Conservation (phyloP, 2,888 invertebrate genomes). For the Plemyria rubiginata region DNA sequence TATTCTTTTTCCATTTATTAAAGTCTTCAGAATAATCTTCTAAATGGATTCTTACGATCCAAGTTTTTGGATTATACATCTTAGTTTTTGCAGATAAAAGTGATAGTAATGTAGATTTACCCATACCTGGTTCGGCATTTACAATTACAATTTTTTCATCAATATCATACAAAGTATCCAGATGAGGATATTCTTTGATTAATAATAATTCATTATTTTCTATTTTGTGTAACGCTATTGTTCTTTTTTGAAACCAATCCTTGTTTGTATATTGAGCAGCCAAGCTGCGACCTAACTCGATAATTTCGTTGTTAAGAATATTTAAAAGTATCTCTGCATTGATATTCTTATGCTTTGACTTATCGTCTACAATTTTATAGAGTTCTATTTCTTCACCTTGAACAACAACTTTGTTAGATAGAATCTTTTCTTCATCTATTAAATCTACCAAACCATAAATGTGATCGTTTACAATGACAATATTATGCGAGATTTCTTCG, state of each 20-base stretch:
- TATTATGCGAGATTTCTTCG: neutral
- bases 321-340: slow-evolving; percentile 2
- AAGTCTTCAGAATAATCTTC: slow-evolving; percentile 6
- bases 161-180: neutral
- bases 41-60: slow-evolving; percentile 2
- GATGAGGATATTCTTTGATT: neutral
- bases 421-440: neutral
- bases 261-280: neutral
- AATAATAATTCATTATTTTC: neutral
- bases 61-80: neutral
- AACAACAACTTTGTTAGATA: neutral
- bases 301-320: neutral
- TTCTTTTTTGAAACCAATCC: slow-evolving; percentile 1
- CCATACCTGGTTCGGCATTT: slow-evolving; percentile 3
- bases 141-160: neutral
- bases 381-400: slow-evolving; percentile 2
- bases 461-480: neutral
- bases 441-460: slow-evolving; percentile 1
- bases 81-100: neutral
- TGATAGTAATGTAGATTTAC: slow-evolving; percentile 4
- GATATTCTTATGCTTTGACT: neutral
- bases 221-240: neutral
- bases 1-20: slow-evolving; percentile 1
- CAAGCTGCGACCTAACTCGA: slow-evolving; percentile 1
- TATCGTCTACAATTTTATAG: neutral